Base-by-base conservation (phyloP, 2,797 vertebrate species). In the Cynopterus sphinx region DNA sequence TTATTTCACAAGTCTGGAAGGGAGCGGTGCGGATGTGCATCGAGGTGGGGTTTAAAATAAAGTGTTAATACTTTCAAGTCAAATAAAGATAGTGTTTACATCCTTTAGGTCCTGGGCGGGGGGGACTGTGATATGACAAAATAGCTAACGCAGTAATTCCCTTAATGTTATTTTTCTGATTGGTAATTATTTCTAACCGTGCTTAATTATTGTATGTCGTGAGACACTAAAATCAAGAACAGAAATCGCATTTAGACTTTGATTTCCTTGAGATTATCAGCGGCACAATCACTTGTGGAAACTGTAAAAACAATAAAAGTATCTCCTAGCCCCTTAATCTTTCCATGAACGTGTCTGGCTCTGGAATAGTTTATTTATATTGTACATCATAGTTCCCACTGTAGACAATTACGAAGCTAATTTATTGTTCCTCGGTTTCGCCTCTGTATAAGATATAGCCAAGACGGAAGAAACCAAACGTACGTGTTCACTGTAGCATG, bases 221-320 rank as follows among this genome's bases (percentile, higher is more conserved):
- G 99, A 99, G 99, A 99, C 99, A 99, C 99, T 99, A 99, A 99
- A 99, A 99, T 99, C 99, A 98, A 99, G 98, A 98, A 98, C 2
- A 97, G 98, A 97, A 99, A 99, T 99, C 99, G 99, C 98, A 98
- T 98, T 99, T 99, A 98, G 91, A 98, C 98, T 98, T 98, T 98
- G 98, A 98, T 98, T 89, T 99, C 99, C 98, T 98, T 98, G 97
- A 98, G 98, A 98, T 98, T 98, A 98, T 99, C 57, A 96, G 98
- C 99, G 98, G 99, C 98, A 99, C 98, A 99, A 99, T 99, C 98
- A 98, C 98, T 99, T 99, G 98, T 98, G 98, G 98, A 98, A 99
- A 99, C 98, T 99, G 99, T 99, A 98, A 97, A 98, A 98, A 98
- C 73, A 95, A 59, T 16, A 49, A 85, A 87, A 46, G 43, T 94